Evolutionary conservation across 2,113 vertebrate species (phyloP).

Genomic region (rabbit (Oryctolagus cuniculus)): mOryCun1.1 NC_091438.1:137655001-137655500

Average conservation of each 20-base stretch:
- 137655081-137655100: too few species aligned
- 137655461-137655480: too few species aligned
- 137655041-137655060: too few species aligned
- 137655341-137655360: neutral
- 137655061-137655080: too few species aligned
- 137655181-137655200: constrained; percentile 22
- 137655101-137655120: constrained; percentile 25
- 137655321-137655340: neutral
- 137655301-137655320: constrained; percentile 13
- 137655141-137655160: neutral
- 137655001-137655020: too few species aligned
- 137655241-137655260: neutral
- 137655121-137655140: neutral
- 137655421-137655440: too few species aligned
- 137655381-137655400: too few species aligned
- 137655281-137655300: constrained; percentile 12
- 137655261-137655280: neutral
- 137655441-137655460: too few species aligned
- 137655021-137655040: too few species aligned
- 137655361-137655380: neutral
- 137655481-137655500: too few species aligned
- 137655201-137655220: constrained; percentile 28
- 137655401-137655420: too few species aligned
- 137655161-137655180: neutral
- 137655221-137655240: neutral